Base-by-base conservation (phyloP, 1,140 invertebrate genomes). In the Calliphora vicina region DNA sequence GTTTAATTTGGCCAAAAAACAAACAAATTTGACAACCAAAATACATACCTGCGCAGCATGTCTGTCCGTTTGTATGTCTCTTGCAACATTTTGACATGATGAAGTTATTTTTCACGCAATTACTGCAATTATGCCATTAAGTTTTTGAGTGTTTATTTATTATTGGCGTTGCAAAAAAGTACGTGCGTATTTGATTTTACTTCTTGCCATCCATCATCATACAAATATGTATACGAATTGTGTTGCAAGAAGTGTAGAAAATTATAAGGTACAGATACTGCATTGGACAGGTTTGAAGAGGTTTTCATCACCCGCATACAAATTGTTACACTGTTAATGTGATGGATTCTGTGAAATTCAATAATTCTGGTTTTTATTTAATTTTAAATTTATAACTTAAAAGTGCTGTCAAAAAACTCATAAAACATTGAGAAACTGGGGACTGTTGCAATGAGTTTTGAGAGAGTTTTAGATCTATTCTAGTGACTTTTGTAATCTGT, bases 91-190 rank as follows among this genome's bases (percentile, higher is more conserved):
- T 78, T 45, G 74, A n/a, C 74, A 45, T 45, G 74, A 78, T 78
- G 35, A 78, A 78, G 74, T 78, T 78, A 78, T 78, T 78, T 78
- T 78, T 78, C 74, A 78, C 74, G 74, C 74, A 45, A 78, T 78
- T 78, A 78, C 20, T 13, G 42, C 74, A 78, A 78, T 78, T 78
- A 78, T 78, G 74, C 74, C 74, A 43, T 78, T 78, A 78, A 43
- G 6, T 43, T 43, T 43, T 78, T 67, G 61, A 23, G 20, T 23
- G 20, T 67, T 67, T 67, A 67, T 67, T 67, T 67, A 67, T 67
- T 67, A 67, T 67, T 67, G 61, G 61, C n/a, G 61, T 23, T 20
- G 17, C n/a, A 67, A 67, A 67, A 67, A 8, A 67, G 9, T 23
- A 25, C 20, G 61, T 67, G 61, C 61, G 20, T 67, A 67, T 67